Base-by-base conservation (phyloP, 2,113 vertebrate species). In the Shinisaurus crocodilurus region DNA sequence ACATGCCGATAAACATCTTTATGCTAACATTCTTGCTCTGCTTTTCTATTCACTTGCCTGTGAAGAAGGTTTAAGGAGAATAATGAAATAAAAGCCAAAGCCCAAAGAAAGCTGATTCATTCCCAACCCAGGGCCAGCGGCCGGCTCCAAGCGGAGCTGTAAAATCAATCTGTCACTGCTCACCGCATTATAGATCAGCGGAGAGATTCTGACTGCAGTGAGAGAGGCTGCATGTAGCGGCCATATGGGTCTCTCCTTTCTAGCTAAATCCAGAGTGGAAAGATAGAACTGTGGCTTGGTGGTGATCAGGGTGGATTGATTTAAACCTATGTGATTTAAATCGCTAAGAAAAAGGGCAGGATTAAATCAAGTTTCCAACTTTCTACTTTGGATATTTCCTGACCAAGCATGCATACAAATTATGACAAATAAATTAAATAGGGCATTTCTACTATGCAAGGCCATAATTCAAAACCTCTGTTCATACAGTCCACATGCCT, bases 91-190 rank as follows among this genome's bases (percentile, higher is more conserved):
- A 96, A 96, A 95, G 92, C 94, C 95, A 95, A 95, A 95, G 93
- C 93, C 95, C 94, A 94, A 94, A 96, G 96, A 96, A 96, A 96
- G 96, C 96, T 97, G 96, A 96, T 96, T 97, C 96, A 97, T 97
- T 91, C 94, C 89, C 92, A 94, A 95, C 93, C 94, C 95, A 96
- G 96, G 96, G 95, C 94, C 95, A 97, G 95, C 89, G 91, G 92
- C 93, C 86, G 95, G 93, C 96, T 96, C 94, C 95, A 95, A 95
- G 94, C 91, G 91, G 93, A 94, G 94, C 95, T 94, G 93, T 97
- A 96, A 96, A 96, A 97, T 96, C 95, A 96, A 96, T 96, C 96
- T 96, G 94, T 96, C 96, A 95, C 95, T 94, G 95, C 91, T 96
- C 95, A 95, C 96, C 88, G 95, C 96, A 97, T 95, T 96, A 90